Evolutionary conservation across 2,797 vertebrate genomes (phyloP), one percentile per base, ranked within the genome.

Genomic region (Falco columbarius): DNA sequence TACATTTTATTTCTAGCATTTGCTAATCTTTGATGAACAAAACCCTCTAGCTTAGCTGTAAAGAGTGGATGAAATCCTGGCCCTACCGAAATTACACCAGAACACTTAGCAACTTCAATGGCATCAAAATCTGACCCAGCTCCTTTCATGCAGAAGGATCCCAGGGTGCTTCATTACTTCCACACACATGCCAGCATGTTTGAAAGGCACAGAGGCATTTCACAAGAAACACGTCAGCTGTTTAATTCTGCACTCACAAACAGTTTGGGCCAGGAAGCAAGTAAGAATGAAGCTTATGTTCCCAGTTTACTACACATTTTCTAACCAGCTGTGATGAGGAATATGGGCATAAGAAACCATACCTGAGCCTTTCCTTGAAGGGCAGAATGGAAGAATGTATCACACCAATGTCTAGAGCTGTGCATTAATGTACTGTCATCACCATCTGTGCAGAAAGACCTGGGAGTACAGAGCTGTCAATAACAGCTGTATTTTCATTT

Each of bases 381-480:
- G 86, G 79, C 83, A 95, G 89, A 51, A 54, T 13, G 49, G 62
- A 46, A 36, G 76, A 79, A 79, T 26, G 80, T 26, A 34, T 71
- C 58, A 42, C 36, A 42, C 65, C 47, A 90, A 51, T 87, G 81
- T 89, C 74, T 87, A 40, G 93, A 93, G 86, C 71, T 0, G 6
- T 19, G 77, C 71, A 54, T 68, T 65, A 44, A 77, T 80, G 77
- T 77, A 68, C 89, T 38, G 46, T 52, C 93, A 83, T 47, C 74
- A 79, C 92, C 93, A 96, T 90, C 87, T 95, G 94, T 93, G 91
- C 95, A 86, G 83, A 63, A 46, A 71, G 77, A 72, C 77, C 90
- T 68, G 46, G 8, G 27, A 93, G 72, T 23, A 36, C 81, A 65
- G 75, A 89, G 34, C 90, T 97, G 84, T 70, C 93, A 95, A 59